phyloP scores from a whole-genome alignment of 2,888 invertebrate genomes.

The Orchestes rusci region DNA sequence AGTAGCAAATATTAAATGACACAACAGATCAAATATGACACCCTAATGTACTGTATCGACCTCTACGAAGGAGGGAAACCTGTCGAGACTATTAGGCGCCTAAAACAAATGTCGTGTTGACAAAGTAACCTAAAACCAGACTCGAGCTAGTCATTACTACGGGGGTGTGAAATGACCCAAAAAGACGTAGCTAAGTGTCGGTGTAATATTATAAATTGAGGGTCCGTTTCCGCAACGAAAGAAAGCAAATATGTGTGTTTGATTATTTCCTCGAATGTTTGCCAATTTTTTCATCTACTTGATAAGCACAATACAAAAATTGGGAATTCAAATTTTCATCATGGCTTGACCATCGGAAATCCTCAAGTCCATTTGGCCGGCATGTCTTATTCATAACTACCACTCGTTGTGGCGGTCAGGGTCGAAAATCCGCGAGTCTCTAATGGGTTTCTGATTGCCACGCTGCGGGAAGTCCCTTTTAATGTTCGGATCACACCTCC shows the following conservation, averaged over 20 bases:
- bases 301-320: too few species aligned
- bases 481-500: conserved; percentile 29
- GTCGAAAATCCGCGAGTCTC: conserved; percentile 37
- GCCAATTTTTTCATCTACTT: too few species aligned
- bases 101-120: conserved; percentile 41
- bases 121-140: conserved; percentile 39
- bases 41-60: conserved; percentile 26
- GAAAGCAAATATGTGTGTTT: conserved; percentile 8
- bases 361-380: too few species aligned
- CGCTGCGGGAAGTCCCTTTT: conserved; percentile 33
- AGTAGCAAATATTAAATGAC: too few species aligned
- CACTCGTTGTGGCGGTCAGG: conserved; percentile 37
- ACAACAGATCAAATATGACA: conserved; percentile 20
- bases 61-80: conserved; percentile 35
- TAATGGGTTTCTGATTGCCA: conserved; percentile 43
- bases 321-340: too few species aligned
- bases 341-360: too few species aligned
- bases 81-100: conserved; percentile 38
- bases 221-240: conserved; percentile 7
- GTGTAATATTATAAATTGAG: conserved; percentile 13
- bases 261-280: too few species aligned
- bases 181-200: conserved; percentile 29
- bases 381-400: too few species aligned
- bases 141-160: conserved; percentile 33
- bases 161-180: conserved; percentile 40